A percentile compares a stretch with the other conserved stretches of the same genome.
Evolutionary conservation across 2,113 vertebrate genomes (phyloP).

Genomic region (Centrocercus urophasianus): DNA sequence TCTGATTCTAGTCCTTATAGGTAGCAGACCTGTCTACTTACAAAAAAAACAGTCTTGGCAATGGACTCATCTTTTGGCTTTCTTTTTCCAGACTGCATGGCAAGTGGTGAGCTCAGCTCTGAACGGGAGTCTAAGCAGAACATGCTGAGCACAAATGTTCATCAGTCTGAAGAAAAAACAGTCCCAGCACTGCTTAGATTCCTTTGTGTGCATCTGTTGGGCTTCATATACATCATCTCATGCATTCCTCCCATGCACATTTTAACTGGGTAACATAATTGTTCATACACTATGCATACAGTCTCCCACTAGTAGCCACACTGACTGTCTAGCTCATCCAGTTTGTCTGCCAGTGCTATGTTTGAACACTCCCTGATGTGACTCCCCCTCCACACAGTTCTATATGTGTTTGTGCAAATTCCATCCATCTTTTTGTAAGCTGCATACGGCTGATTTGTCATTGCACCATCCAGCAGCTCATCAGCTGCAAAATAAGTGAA

Average conservation of each 20-base stretch:
- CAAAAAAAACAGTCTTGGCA: neutral
- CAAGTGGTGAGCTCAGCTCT: neutral
- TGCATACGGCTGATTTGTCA: neutral
- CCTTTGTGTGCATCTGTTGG: neutral
- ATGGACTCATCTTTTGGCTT: neutral
- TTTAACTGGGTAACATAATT: neutral
- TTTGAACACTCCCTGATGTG: neutral
- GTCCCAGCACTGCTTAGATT: neutral
- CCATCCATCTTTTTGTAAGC: neutral
- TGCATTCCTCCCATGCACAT: neutral
- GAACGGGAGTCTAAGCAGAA: neutral
- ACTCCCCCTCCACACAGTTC: neutral
- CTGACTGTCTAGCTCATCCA: neutral
- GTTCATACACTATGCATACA: neutral
- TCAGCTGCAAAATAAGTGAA: neutral
- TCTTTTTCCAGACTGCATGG: neutral
- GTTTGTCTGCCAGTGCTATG: neutral
- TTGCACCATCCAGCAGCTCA: neutral
- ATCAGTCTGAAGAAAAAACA: neutral
- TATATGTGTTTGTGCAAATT: neutral
- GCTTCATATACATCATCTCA: rapidly evolving
- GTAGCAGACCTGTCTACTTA: neutral
- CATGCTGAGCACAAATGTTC: neutral
- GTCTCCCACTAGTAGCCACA: neutral
- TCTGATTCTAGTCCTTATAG: neutral